phyloP scores from a whole-genome alignment of 2,113 vertebrate genomes.

The Alethe diademata region DNA sequence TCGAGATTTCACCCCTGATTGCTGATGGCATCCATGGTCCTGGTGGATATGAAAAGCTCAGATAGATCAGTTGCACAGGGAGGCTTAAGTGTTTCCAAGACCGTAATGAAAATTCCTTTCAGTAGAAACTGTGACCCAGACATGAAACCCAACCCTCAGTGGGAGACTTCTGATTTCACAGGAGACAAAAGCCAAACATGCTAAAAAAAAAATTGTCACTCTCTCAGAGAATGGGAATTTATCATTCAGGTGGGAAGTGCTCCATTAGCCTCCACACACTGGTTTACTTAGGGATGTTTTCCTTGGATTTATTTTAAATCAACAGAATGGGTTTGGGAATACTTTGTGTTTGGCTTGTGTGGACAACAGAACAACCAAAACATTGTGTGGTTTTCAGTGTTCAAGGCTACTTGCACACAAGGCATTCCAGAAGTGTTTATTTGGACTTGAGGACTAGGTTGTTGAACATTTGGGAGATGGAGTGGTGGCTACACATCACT shows the following conservation, averaged over 20 bases:
- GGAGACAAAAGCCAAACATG: conserved; percentile 26
- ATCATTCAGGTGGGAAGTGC: conserved; percentile 1
- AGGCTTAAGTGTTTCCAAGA: conserved; percentile 61
- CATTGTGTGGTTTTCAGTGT: not conserved
- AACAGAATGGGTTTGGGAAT: not conserved
- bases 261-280: not conserved
- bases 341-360: not conserved
- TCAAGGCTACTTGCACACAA: not conserved
- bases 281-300: conserved; percentile 5
- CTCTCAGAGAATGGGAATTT: not conserved
- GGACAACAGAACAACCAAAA: not conserved
- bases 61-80: conserved; percentile 37
- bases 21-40: conserved; percentile 49
- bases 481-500: not conserved
- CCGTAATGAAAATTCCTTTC: conserved; percentile 67
- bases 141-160: conserved; percentile 34
- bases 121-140: conserved; percentile 47
- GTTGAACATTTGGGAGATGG: not conserved
- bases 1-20: conserved; percentile 44
- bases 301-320: conserved; percentile 30
- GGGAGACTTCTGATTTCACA: conserved; percentile 41
- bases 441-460: not conserved
- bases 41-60: conserved; percentile 43
- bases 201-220: conserved; percentile 7
- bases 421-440: not conserved